Evolutionary conservation across 2,888 invertebrate species (phyloP).

Genomic region (Hecatera dysodea): DNA sequence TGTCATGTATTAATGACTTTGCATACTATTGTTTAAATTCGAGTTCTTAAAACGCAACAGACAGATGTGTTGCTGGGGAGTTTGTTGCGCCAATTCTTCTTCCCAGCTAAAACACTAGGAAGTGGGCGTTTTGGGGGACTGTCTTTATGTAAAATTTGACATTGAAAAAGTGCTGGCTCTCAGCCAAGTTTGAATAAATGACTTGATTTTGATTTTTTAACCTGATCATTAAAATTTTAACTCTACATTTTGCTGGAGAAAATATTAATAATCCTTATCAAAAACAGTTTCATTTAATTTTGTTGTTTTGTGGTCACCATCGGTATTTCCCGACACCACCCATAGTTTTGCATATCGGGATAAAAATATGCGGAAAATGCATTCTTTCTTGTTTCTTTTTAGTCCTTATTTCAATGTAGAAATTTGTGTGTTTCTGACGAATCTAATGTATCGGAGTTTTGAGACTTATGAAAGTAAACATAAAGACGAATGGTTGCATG

Average conservation of each 20-base stretch:
- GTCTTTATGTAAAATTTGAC: no score
- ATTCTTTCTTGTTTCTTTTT: neutral
- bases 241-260: neutral
- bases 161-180: no score
- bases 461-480: neutral
- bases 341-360: neutral
- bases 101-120: no score
- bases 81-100: no score
- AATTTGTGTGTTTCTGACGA: neutral
- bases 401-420: neutral
- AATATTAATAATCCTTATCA: slow-evolving; percentile 4
- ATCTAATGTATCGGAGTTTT: neutral
- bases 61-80: no score
- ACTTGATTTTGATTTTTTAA: neutral
- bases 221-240: slow-evolving; percentile 2
- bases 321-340: slow-evolving; percentile 19
- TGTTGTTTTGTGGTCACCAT: slow-evolving; percentile 22
- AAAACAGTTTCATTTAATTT: neutral
- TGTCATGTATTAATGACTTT: no score
- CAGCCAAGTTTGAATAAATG: no score
- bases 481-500: neutral
- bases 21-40: no score
- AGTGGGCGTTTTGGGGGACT: no score
- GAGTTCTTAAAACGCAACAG: no score
- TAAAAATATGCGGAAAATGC: slow-evolving; percentile 20